A percentile compares a stretch with the other conserved stretches of the same genome.
Evolutionary conservation across 2,113 vertebrate species (phyloP).

Genomic region (Rhea pennata): DNA sequence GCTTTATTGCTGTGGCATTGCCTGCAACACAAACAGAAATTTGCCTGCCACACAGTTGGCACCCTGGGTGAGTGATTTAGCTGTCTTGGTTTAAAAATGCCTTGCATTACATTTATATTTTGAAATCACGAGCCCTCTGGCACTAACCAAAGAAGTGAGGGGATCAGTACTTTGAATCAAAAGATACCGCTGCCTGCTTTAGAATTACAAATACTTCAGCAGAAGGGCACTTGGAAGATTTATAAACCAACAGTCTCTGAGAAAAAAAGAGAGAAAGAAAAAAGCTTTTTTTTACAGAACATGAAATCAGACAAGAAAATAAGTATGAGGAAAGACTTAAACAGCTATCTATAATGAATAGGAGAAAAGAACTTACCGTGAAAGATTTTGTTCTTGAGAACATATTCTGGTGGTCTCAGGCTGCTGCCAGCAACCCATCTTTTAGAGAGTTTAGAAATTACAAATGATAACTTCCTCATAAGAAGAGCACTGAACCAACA

Average conservation of each 20-base stretch:
- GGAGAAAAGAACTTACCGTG: background rate
- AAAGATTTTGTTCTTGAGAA: background rate
- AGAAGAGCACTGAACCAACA: background rate
- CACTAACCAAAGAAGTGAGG: background rate
- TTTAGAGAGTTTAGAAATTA: background rate
- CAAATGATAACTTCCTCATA: background rate
- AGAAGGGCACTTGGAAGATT: background rate
- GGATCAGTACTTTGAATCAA: background rate
- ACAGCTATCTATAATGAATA: background rate
- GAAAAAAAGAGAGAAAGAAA: background rate
- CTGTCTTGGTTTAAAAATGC: background rate
- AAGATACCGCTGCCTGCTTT: background rate
- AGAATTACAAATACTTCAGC: background rate
- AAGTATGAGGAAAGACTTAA: background rate
- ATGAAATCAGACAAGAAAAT: background rate
- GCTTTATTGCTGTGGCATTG: constrained; percentile 81
- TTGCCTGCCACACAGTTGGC: background rate
- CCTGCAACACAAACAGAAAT: constrained; percentile 73
- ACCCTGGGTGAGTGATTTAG: background rate
- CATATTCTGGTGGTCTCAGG: background rate
- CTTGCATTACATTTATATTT: background rate
- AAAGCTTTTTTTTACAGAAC: background rate
- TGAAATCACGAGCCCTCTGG: background rate
- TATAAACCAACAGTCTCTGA: background rate
- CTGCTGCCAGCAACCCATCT: background rate